These are phyloP conservation scores for Stenolophus ochropezus DNA, from an alignment of 2,888 invertebrate genomes.

Conservation along the genomic window DNA sequence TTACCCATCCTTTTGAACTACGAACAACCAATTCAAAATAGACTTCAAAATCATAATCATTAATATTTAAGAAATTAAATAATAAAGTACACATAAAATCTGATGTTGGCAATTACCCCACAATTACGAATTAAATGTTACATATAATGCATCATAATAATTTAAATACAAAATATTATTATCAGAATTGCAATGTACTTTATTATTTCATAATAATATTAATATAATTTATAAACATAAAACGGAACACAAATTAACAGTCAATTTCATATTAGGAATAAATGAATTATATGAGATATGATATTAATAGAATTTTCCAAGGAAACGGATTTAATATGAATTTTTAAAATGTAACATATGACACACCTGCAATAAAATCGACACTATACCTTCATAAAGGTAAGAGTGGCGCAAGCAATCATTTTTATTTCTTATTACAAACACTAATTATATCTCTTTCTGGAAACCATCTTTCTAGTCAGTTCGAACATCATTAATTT, in stretches of 20 bases:
- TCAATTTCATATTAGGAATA: slow-evolving; percentile 8
- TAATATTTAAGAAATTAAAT: background rate
- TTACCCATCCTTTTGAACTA: background rate
- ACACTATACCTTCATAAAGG: too few species aligned
- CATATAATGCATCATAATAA: background rate
- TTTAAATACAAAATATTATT: background rate
- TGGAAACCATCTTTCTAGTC: too few species aligned
- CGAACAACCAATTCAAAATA: background rate
- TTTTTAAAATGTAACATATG: too few species aligned
- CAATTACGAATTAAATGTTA: background rate
- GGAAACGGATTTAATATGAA: too few species aligned
- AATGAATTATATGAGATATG: background rate
- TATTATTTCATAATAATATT: background rate
- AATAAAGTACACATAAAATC: background rate
- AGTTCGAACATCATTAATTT: too few species aligned
- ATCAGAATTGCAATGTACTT: background rate
- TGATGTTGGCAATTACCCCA: background rate
- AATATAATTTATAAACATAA: background rate
- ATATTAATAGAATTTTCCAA: slow-evolving; percentile 27
- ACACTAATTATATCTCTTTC: too few species aligned
- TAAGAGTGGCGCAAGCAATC: too few species aligned
- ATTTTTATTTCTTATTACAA: too few species aligned
- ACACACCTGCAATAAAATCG: too few species aligned
- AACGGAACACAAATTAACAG: slow-evolving; percentile 28
- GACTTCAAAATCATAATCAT: background rate